Base-by-base conservation (phyloP, 1,140 invertebrate species). In the Drosophila repletoides region DNA sequence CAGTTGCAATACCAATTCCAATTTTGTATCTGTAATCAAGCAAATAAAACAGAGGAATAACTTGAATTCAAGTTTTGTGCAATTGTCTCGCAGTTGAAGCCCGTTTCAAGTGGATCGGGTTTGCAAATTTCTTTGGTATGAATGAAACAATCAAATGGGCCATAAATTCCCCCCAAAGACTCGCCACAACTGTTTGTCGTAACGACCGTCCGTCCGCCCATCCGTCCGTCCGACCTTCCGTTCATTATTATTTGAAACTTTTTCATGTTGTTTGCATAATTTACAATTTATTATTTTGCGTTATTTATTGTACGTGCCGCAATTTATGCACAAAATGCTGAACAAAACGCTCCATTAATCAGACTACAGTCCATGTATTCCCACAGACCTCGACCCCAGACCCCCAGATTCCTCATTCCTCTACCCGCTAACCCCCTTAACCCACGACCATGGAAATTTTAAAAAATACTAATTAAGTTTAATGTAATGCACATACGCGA, bases 231-330 rank as follows among this genome's bases (percentile, higher is more conserved):
- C 51, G 76, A 59, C 76, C 76, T 80, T 81, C 43, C 71, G 60
- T 55, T 60, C 71, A 75, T 80, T 74, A 75, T 80, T 74, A 71
- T 59, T 72, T 66, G 51, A 76, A 81, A 81, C 66, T 58, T 81
- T 80, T 80, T 80, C 76, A 79, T 79, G 63, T 79, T 69, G 76
- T 83, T 83, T 83, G 77, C 79, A 83, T 83, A 84, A 74, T 74
- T 83, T 83, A 79, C 74, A 83, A 83, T 83, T 83, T 79, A 79
- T 79, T 75, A 79, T 79, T 79, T 71, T 66, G 66, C 76, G 76
- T 79, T 74, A 81, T 79, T 79, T 83, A 83, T 83, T 84, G 63
- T 83, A 73, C 74, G 69, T 83, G 69, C 55, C 74, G 51, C 79
- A 83, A 84, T 83, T 79, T 79, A 83, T 83, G 70, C 79, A 77